Evolutionary conservation across 2,888 invertebrate species (phyloP).

Genomic region (Idaea straminata): DNA sequence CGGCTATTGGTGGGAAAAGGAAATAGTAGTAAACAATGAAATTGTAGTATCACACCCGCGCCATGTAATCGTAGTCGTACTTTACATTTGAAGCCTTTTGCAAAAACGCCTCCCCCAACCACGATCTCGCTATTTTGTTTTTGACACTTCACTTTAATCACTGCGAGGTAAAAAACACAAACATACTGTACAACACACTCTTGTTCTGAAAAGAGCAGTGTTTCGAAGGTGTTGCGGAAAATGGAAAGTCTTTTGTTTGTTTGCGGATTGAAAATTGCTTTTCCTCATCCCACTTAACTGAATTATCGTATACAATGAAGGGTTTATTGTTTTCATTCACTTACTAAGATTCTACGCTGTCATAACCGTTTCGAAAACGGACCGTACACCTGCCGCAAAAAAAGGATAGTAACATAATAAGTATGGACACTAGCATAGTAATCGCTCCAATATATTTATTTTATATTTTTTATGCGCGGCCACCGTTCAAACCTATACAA

Average conservation of each 20-base stretch:
- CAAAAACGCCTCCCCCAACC: constrained; percentile 7
- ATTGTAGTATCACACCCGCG: neutral
- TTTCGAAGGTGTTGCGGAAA: constrained; percentile 53
- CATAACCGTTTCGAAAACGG: neutral
- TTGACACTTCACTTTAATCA: constrained; percentile 80
- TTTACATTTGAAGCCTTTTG: neutral
- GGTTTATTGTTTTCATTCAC: constrained; percentile 16
- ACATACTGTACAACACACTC: constrained; percentile 51
- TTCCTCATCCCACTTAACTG: constrained; percentile 35
- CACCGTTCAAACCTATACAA: no score
- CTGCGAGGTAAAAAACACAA: constrained; percentile 64
- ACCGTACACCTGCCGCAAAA: neutral
- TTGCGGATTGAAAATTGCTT: constrained; percentile 45
- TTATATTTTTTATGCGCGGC: no score
- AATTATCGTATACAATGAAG: constrained; percentile 26
- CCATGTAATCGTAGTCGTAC: neutral
- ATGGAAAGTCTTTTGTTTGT: constrained; percentile 46
- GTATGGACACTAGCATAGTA: no score
- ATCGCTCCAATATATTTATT: no score
- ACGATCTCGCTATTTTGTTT: constrained; percentile 64
- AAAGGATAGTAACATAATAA: neutral
- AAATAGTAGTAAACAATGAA: neutral
- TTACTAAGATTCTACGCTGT: neutral
- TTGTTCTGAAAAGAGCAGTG: constrained; percentile 74
- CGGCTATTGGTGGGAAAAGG: neutral